Conservation (phyloP, 2,888 invertebrate species). For the Silvanus unidentatus region DNA sequence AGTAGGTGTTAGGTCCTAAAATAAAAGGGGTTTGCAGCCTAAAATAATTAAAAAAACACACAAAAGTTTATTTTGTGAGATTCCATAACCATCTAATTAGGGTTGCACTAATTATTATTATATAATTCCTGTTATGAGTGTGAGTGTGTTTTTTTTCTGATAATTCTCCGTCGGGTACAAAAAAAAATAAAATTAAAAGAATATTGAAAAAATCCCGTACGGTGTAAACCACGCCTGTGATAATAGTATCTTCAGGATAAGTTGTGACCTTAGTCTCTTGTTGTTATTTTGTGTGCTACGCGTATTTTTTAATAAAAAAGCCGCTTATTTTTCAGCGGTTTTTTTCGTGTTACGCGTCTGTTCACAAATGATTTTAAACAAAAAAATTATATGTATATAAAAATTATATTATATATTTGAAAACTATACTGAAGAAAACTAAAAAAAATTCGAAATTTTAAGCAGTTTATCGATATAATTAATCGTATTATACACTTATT, state of each 20-base stretch:
- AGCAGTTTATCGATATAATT: constrained; percentile 47
- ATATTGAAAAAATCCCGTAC: constrained; percentile 21
- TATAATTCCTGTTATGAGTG: constrained; percentile 30
- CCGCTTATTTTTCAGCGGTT: constrained; percentile 31
- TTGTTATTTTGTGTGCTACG: constrained; percentile 45
- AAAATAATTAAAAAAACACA: too few species aligned
- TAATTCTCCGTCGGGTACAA: constrained; percentile 15
- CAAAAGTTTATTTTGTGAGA: constrained; percentile 28
- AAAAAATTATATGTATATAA: constrained; percentile 42
- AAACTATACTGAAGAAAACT: constrained; percentile 25
- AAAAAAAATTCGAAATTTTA: constrained; percentile 44
- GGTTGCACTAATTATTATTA: background rate
- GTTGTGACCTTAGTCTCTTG: constrained; percentile 62
- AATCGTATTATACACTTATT: constrained; percentile 42
- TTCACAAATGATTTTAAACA: constrained; percentile 45
- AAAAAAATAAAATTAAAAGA: background rate
- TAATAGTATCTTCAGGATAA: constrained; percentile 66
- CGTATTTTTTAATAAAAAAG: constrained; percentile 6
- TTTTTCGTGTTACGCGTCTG: constrained; percentile 19
- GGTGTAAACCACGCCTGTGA: constrained; percentile 58
- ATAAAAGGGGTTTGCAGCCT: constrained; percentile 33
- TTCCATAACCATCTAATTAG: constrained; percentile 30
- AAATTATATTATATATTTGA: constrained; percentile 30
- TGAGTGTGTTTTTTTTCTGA: constrained; percentile 25
- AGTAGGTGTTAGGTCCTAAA: constrained; percentile 39